These are phyloP conservation scores for Brienomyrus brachyistius DNA, from an alignment of 2,113 vertebrate genomes.

Conservation along the genomic window DNA sequence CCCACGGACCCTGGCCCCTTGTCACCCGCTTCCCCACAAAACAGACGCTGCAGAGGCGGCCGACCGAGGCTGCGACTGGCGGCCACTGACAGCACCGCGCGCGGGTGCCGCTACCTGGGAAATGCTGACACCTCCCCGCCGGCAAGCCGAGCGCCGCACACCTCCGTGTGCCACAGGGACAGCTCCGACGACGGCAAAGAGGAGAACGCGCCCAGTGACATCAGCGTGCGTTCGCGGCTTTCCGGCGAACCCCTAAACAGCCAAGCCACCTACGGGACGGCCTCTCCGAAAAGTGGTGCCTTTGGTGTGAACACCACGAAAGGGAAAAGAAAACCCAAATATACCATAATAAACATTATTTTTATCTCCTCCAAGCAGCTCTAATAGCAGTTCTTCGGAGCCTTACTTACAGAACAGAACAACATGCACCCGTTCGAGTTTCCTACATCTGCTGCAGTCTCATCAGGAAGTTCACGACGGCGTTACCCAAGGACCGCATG, in stretches of 20 bases:
- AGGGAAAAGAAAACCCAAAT: neutral
- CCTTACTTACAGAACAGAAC: neutral
- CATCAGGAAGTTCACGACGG: neutral
- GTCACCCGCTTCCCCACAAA: neutral
- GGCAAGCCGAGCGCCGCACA: neutral
- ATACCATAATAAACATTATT: neutral
- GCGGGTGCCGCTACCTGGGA: neutral
- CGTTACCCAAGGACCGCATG: neutral
- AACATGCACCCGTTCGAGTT: neutral
- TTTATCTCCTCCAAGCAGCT: neutral
- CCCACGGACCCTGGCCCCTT: neutral
- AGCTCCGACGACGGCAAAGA: neutral
- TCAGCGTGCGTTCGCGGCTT: neutral
- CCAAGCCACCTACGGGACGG: neutral
- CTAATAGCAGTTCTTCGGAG: neutral
- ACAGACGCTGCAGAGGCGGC: neutral
- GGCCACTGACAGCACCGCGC: neutral
- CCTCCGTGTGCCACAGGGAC: neutral
- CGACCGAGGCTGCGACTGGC: neutral
- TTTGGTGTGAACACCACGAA: neutral
- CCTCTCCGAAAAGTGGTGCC: neutral
- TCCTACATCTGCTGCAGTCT: neutral
- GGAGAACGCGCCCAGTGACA: neutral
- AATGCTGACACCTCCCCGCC: neutral
- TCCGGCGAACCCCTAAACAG: neutral